Conservation (phyloP, 2,797 vertebrate species). For the Onychomys leucogaster region DNA sequence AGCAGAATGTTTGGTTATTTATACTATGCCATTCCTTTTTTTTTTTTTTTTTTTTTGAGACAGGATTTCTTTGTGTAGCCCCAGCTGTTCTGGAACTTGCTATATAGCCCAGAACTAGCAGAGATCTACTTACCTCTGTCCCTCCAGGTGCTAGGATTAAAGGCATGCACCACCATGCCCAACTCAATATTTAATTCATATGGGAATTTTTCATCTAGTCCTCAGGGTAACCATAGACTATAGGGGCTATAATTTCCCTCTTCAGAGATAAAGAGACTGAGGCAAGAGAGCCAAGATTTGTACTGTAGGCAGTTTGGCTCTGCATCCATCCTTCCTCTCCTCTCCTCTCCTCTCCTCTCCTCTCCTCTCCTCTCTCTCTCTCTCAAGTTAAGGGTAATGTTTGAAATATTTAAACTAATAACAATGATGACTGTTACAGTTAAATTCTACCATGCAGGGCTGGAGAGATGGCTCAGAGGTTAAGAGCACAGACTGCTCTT, state of each 20-base stretch:
- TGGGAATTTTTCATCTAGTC: not conserved
- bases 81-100: not conserved
- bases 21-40: not conserved
- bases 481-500: no score
- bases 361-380: not conserved
- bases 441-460: not conserved
- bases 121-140: not conserved
- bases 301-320: not conserved
- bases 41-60: not conserved
- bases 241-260: not conserved
- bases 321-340: not conserved
- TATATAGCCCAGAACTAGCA: not conserved
- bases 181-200: not conserved
- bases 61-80: not conserved
- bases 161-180: not conserved
- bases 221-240: not conserved
- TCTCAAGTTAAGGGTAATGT: not conserved
- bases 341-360: no score
- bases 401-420: not conserved
- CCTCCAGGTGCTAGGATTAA: not conserved
- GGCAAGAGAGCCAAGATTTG: not conserved
- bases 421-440: not conserved
- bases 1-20: not conserved
- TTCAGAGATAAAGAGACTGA: not conserved
- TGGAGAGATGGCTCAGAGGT: no score